Evolutionary conservation across 2,797 vertebrate species (phyloP).

Genomic region (Steatocranus sp.): DNA sequence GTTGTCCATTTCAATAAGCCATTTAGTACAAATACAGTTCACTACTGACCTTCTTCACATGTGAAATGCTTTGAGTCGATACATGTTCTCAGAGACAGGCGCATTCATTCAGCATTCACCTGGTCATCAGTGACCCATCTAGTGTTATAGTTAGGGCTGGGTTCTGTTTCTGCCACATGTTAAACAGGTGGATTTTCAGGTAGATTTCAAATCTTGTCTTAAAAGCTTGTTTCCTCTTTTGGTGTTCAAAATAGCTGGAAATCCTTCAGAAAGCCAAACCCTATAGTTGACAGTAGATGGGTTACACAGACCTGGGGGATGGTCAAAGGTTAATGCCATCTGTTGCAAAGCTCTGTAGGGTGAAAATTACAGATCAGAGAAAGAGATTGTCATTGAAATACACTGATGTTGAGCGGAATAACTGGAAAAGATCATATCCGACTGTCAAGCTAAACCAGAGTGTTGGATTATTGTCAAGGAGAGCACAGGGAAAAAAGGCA

Average conservation of each 20-base stretch:
- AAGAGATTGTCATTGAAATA: neutral
- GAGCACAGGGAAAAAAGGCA: neutral
- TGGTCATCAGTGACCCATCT: neutral
- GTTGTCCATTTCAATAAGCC: neutral
- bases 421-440: neutral
- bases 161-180: neutral
- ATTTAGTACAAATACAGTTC: neutral
- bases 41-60: neutral
- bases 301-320: neutral
- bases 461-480: neutral
- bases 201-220: neutral
- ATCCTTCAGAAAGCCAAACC: neutral
- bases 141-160: neutral
- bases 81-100: neutral
- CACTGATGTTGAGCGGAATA: neutral
- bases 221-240: neutral
- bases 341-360: neutral
- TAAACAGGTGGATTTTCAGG: neutral
- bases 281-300: neutral
- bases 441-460: neutral
- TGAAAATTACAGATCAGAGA: neutral
- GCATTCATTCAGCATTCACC: neutral
- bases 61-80: neutral
- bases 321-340: neutral
- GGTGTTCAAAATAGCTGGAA: neutral